Evolutionary conservation across 2,113 vertebrate species (phyloP).

Genomic region (Xiphophorus hellerii): DNA sequence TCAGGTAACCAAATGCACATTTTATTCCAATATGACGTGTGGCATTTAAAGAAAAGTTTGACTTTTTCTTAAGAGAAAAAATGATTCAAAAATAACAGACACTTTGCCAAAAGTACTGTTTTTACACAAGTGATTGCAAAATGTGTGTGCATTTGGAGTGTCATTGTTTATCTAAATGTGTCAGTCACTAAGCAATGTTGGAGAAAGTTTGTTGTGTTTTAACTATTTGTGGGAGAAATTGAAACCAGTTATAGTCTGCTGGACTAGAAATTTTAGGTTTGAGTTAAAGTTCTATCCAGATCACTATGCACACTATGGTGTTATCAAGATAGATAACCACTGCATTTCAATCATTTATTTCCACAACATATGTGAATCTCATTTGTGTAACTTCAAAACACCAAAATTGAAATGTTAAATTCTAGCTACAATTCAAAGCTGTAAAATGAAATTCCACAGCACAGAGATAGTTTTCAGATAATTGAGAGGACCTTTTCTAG

Average conservation of each 20-base stretch:
- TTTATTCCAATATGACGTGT: constrained; percentile 40
- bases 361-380: not conserved
- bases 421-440: not conserved
- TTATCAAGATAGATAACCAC: not conserved
- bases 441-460: not conserved
- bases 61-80: constrained; percentile 10
- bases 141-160: no score
- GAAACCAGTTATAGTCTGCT: not conserved
- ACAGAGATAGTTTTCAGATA: not conserved
- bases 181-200: not conserved
- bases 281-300: not conserved
- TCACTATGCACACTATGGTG: not conserved
- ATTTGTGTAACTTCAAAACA: not conserved
- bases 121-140: not conserved
- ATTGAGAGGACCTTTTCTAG: not conserved
- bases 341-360: not conserved
- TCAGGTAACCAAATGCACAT: constrained; percentile 54
- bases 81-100: constrained; percentile 24
- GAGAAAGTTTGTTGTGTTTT: not conserved
- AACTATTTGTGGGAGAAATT: not conserved
- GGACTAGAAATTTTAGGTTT: not conserved
- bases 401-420: not conserved
- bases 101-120: not conserved
- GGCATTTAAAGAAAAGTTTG: constrained; percentile 27
- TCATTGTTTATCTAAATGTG: not conserved